Conservation (phyloP, 2,113 vertebrate species). For the Lophura nycthemera region DNA sequence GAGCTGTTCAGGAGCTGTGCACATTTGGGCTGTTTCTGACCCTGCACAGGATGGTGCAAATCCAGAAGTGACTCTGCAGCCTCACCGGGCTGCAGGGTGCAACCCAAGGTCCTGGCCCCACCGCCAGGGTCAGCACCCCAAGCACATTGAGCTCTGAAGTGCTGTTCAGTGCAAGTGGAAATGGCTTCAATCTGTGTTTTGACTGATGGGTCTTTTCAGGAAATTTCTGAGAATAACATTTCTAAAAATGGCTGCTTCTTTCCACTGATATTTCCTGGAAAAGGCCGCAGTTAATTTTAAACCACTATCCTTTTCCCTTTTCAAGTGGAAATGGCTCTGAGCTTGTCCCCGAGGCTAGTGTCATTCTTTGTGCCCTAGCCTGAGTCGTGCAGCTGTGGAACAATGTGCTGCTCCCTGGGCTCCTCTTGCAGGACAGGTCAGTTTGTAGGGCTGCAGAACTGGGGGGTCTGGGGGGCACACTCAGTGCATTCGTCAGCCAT, state of each 20-base stretch:
- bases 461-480: neutral
- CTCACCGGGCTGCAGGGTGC: neutral
- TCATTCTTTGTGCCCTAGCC: conserved; percentile 12
- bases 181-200: conserved; percentile 68
- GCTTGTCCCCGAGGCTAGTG: conserved; percentile 50
- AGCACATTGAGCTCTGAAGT: neutral
- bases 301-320: conserved; percentile 72
- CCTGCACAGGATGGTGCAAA: accelerated
- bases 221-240: conserved; percentile 72
- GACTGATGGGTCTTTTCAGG: conserved; percentile 75
- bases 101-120: neutral
- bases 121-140: conserved; percentile 3
- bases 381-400: neutral
- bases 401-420: neutral
- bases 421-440: neutral
- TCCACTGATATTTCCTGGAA: conserved; percentile 75
- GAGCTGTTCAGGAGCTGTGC: neutral
- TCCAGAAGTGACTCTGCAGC: neutral
- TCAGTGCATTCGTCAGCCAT: neutral
- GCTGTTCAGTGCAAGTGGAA: conserved; percentile 59
- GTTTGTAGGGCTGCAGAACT: neutral
- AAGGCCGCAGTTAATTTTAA: conserved; percentile 72
- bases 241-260: conserved; percentile 75
- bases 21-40: neutral
- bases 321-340: conserved; percentile 60